Percentiles rank a stretch among this genome's conserved stretches.
Evolutionary conservation across 2,888 invertebrate genomes (phyloP).

Genomic region (Formica aserva): DNA sequence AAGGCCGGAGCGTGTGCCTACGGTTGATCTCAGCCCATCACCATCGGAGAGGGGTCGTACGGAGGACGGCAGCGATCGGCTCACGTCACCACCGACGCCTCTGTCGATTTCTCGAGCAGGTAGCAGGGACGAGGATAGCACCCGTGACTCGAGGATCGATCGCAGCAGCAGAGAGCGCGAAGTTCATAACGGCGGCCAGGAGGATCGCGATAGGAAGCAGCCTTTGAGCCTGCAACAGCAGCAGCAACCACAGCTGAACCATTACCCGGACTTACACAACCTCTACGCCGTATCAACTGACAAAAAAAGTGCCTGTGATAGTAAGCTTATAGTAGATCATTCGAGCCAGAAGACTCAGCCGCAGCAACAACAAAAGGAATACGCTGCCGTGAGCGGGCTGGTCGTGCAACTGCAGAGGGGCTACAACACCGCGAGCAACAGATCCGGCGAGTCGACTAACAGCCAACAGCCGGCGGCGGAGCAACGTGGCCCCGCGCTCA

Average conservation of each 20-base stretch:
- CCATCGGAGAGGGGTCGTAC: slow-evolving; percentile 81
- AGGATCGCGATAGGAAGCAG: slow-evolving; percentile 77
- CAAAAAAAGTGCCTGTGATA: slow-evolving; percentile 87
- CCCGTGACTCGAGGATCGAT: slow-evolving; percentile 80
- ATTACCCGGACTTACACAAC: slow-evolving; percentile 84
- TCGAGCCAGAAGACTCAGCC: slow-evolving; percentile 85
- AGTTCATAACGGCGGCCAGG: slow-evolving; percentile 80
- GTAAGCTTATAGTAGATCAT: slow-evolving; percentile 86
- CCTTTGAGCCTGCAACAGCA: slow-evolving; percentile 73
- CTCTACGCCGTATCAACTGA: slow-evolving; percentile 85
- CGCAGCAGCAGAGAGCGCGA: slow-evolving; percentile 82
- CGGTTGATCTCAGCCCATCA: slow-evolving; percentile 84
- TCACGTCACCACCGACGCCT: slow-evolving; percentile 83
- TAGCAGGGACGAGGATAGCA: slow-evolving; percentile 81
- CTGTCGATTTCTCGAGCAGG: slow-evolving; percentile 79
- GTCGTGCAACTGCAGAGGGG: slow-evolving; percentile 84
- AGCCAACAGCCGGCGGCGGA: slow-evolving; percentile 74
- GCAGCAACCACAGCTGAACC: slow-evolving; percentile 79
- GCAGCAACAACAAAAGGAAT: slow-evolving; percentile 73
- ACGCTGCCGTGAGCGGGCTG: slow-evolving; percentile 80
- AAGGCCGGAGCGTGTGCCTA: slow-evolving; percentile 83
- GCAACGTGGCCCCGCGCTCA: slow-evolving; percentile 78
- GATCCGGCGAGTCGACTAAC: slow-evolving; percentile 72
- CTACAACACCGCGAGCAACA: slow-evolving; percentile 77
- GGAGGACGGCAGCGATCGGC: slow-evolving; percentile 83